Percentiles rank a stretch among this genome's conserved stretches.
phyloP scores from a whole-genome alignment of 2,888 invertebrate species.

The Harpalus rubripes region DNA sequence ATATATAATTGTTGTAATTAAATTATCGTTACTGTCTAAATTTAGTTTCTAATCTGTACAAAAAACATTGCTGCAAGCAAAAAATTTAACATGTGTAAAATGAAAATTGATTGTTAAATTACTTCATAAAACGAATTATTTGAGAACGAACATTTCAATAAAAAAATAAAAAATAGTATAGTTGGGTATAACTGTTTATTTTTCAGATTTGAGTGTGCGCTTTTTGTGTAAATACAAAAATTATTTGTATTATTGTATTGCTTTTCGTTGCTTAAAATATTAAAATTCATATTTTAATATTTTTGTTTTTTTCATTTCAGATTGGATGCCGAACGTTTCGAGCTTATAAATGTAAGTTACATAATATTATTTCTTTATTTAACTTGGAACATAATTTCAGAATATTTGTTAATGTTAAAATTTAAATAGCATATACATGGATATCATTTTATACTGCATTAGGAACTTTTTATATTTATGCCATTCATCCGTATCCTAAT shows the following conservation, averaged over 20 bases:
- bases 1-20: slow-evolving; percentile 20
- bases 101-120: background rate
- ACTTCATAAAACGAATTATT: background rate
- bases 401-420: background rate
- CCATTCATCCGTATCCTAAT: background rate
- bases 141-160: background rate
- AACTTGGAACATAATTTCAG: background rate
- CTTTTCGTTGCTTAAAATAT: background rate
- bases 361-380: background rate
- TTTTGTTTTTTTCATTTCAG: slow-evolving; percentile 78
- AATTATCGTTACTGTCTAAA: background rate
- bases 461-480: background rate
- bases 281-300: slow-evolving; percentile 4
- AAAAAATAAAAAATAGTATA: background rate
- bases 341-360: slow-evolving; percentile 92
- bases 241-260: background rate
- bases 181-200: background rate
- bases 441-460: background rate
- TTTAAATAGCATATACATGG: background rate
- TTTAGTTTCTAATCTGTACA: background rate
- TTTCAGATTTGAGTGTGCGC: background rate
- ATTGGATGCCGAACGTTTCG: slow-evolving; percentile 90
- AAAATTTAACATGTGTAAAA: slow-evolving; percentile 1
- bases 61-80: slow-evolving; percentile 1
- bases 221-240: background rate